Base-by-base conservation (phyloP, 2,113 vertebrate species). In the Bubo blakistoni region DNA sequence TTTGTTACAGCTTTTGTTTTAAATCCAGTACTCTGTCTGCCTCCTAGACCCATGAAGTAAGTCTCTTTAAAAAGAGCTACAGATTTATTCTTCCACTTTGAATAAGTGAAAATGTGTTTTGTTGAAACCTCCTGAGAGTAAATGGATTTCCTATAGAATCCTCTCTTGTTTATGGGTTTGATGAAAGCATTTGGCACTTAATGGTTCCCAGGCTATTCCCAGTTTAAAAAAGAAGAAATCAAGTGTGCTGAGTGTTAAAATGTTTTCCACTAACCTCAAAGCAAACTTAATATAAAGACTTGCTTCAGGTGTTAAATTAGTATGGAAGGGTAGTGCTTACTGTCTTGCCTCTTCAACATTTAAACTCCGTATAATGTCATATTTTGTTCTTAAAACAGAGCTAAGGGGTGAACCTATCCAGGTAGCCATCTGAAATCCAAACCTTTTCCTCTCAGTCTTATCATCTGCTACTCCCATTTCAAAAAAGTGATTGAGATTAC, bases 71-170 rank as follows among this genome's bases (percentile, higher is more conserved):
- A 97, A 93, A 92, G 80, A 92, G 54, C 58, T 96, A 67, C 82
- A 96, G 96, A 97, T 98, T 98, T 97, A 98, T 95, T 97, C 80
- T 29, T 72, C 49, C 70, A 46, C 95, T 97, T 96, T 97, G 93
- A 97, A 97, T 96, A 95, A 98, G 83, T 94, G 89, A 96, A 97
- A 97, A 96, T 65, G 85, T 77, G 92, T 97, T 97, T 95, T 97
- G 72, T 96, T 95, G 96, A 97, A 98, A 91, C 49, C 95, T 96
- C 74, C 65, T 14, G 36, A 95, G 94, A 97, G 76, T 87, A 96
- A 97, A 91, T 92, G 86, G 94, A 88, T 97, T 98, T 97, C 94
- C 95, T 91, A 86, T 85, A 85, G 95, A 96, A 94, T 94, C 86
- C 63, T 72, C 88, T 91, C 96, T 97, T 97, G 91, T 97, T 97